These are phyloP conservation scores for Poeciliopsis retropinna DNA, from an alignment of 2,113 vertebrate species.

Conservation along the genomic window DNA sequence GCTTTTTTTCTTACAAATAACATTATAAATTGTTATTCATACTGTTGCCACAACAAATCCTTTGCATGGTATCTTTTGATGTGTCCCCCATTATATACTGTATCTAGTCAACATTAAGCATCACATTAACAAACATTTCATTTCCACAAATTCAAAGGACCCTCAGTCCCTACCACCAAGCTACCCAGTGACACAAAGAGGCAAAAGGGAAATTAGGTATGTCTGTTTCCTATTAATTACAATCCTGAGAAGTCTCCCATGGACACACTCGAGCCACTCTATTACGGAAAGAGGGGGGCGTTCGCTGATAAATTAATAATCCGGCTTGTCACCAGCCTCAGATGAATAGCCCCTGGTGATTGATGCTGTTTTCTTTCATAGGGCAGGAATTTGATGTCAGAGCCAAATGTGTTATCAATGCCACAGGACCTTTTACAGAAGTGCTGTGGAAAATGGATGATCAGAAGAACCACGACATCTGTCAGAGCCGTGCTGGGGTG, in stretches of 20 bases:
- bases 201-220: constrained; percentile 84
- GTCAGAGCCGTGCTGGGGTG: constrained; percentile 89
- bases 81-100: constrained; percentile 69
- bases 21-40: constrained; percentile 51
- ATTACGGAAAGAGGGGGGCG: constrained; percentile 79
- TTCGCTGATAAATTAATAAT: constrained; percentile 88
- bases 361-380: constrained; percentile 92
- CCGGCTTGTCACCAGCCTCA: constrained; percentile 80
- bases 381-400: constrained; percentile 97
- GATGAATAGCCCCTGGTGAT: constrained; percentile 85
- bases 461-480: constrained; percentile 86
- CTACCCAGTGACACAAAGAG: constrained; percentile 80
- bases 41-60: constrained; percentile 71
- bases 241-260: constrained; percentile 83
- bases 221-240: constrained; percentile 87
- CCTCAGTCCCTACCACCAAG: constrained; percentile 73
- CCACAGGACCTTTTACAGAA: constrained; percentile 95
- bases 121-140: constrained; percentile 79
- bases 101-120: constrained; percentile 69
- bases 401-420: constrained; percentile 99
- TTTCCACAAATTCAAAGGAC: constrained; percentile 72
- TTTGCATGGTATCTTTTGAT: constrained; percentile 73
- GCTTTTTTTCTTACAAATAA: constrained; percentile 41
- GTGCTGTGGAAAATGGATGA: constrained; percentile 92
- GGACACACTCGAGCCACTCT: constrained; percentile 77